Evolutionary conservation across 1,140 invertebrate species (phyloP).

Genomic region (Steinernema feltiae): DNA sequence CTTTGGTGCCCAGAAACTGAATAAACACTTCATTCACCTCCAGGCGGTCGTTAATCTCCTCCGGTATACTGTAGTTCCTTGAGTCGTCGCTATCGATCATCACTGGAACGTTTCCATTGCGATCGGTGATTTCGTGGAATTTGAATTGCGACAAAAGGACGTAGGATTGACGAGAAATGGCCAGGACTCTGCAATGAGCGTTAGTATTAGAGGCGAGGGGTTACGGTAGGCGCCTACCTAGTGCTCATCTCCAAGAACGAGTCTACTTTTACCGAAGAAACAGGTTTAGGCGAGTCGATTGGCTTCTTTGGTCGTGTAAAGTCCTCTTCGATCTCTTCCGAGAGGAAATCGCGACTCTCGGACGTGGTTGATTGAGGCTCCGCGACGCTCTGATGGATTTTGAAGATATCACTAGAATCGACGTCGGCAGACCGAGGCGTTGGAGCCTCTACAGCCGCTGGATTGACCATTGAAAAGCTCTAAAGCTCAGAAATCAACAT

Average conservation of each 20-base stretch:
- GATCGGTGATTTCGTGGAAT: slow-evolving; percentile 1
- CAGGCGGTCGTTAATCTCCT: not conserved
- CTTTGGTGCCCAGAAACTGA: not conserved
- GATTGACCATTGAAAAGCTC: not conserved
- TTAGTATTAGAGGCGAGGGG: no score
- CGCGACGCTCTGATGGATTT: not conserved
- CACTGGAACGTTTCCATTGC: not conserved
- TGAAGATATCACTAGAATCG: not conserved
- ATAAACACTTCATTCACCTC: not conserved
- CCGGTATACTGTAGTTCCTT: not conserved
- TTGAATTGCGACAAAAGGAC: not conserved
- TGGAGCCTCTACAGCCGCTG: not conserved
- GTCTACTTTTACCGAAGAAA: not conserved
- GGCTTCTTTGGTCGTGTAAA: not conserved
- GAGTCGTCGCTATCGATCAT: not conserved
- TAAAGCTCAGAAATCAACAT: not conserved
- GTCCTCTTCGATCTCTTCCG: slow-evolving; percentile 5
- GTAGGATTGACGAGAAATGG: not conserved
- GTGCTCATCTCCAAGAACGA: not conserved
- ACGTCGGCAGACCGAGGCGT: not conserved
- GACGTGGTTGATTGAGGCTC: not conserved
- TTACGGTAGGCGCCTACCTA: not conserved
- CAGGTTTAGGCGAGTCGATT: not conserved
- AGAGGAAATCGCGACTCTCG: not conserved
- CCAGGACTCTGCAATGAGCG: not conserved